Conservation (phyloP, 2,113 vertebrate species). For the Nerophis ophidion region DNA sequence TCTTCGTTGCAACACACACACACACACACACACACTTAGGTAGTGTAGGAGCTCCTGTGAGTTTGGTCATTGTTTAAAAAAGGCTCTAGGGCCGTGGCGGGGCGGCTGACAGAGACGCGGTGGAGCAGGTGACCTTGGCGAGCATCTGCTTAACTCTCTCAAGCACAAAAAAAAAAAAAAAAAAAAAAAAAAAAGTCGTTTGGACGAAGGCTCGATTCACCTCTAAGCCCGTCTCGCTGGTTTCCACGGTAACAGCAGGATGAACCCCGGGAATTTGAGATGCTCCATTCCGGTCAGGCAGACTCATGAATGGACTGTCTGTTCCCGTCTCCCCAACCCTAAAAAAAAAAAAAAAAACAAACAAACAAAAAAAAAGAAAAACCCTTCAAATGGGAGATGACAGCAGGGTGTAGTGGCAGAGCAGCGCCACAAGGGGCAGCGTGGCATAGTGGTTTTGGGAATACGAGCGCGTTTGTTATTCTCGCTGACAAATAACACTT, state of each 20-base stretch:
- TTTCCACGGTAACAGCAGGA: slow-evolving; percentile 64
- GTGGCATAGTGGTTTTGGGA: slow-evolving; percentile 19
- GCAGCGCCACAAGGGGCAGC: slow-evolving; percentile 15
- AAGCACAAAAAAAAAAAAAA: slow-evolving; percentile 11
- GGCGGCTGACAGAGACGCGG: slow-evolving; percentile 10
- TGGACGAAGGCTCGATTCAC: slow-evolving; percentile 27
- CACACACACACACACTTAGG: slow-evolving; percentile 25
- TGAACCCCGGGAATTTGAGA: slow-evolving; percentile 49
- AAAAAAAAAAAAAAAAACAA: slow-evolving; percentile 17
- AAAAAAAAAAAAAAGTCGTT: slow-evolving; percentile 20
- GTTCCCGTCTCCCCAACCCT: slow-evolving; percentile 45
- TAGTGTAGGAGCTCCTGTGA: slow-evolving; percentile 39
- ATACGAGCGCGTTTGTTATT: background rate
- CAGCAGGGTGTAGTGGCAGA: slow-evolving; percentile 10
- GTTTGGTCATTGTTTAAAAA: slow-evolving; percentile 40
- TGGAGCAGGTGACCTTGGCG: slow-evolving; percentile 36
- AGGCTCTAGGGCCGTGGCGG: background rate
- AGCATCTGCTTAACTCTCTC: slow-evolving; percentile 28
- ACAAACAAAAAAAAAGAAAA: background rate
- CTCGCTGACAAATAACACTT: too few relatives aligned
- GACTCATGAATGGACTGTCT: slow-evolving; percentile 63
- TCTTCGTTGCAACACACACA: slow-evolving; percentile 23
- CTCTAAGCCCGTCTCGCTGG: slow-evolving; percentile 43
- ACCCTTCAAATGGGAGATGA: slow-evolving; percentile 32
- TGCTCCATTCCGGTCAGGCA: slow-evolving; percentile 58